A percentile compares a stretch with the other conserved stretches of the same genome.
Conservation (phyloP, 2,113 vertebrate species). For the Tympanuchus pallidicinctus region DNA sequence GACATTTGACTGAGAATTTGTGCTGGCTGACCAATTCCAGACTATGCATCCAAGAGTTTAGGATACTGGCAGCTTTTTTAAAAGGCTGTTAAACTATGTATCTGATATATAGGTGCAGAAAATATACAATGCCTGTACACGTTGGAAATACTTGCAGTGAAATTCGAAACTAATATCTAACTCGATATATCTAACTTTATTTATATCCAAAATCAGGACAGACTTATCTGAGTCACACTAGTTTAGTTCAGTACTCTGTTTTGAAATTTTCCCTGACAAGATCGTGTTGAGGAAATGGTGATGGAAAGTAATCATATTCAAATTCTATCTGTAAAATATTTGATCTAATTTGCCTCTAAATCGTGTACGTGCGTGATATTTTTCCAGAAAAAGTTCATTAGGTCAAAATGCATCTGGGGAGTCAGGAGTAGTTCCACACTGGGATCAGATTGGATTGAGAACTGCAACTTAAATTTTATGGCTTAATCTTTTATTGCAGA, state of each 20-base stretch:
- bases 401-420: neutral
- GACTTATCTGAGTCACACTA: neutral
- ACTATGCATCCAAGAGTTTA: neutral
- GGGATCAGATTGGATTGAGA: neutral
- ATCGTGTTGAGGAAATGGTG: neutral
- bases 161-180: neutral
- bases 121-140: neutral
- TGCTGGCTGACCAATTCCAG: conserved; percentile 1
- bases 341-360: conserved; percentile 32
- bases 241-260: neutral
- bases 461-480: neutral
- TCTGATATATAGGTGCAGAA: neutral
- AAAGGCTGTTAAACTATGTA: neutral
- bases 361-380: neutral
- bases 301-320: neutral
- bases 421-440: neutral
- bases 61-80: neutral
- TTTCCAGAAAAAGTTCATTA: neutral
- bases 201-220: neutral
- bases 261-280: conserved; percentile 8
- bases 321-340: conserved; percentile 15
- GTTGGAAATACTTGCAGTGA: neutral
- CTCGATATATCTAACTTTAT: neutral
- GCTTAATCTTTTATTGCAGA: neutral
- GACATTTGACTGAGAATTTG: conserved; percentile 10